Evolutionary conservation across 2,888 invertebrate species (phyloP).

Genomic region (Loripinus fragilis): DNA sequence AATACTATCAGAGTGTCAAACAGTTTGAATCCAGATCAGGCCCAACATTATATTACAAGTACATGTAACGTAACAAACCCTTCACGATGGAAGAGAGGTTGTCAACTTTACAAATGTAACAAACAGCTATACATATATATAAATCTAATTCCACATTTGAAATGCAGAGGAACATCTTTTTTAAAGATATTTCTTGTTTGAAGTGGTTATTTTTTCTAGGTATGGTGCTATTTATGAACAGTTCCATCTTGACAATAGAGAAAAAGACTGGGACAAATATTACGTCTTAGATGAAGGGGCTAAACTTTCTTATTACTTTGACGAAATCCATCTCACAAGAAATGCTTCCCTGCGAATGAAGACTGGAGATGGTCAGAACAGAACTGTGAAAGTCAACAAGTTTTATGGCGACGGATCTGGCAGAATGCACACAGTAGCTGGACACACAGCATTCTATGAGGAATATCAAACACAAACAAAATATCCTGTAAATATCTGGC

Average conservation of each 20-base stretch:
- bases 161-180: too few relatives aligned
- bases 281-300: constrained; percentile 65
- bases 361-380: constrained; percentile 41
- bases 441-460: constrained; percentile 64
- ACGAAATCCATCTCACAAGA: constrained; percentile 67
- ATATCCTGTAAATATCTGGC: constrained; percentile 69
- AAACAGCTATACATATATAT: too few relatives aligned
- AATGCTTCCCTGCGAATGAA: constrained; percentile 69
- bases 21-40: too few relatives aligned
- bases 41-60: too few relatives aligned
- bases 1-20: too few relatives aligned
- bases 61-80: too few relatives aligned
- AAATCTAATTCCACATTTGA: too few relatives aligned
- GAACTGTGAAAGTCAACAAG: constrained; percentile 55
- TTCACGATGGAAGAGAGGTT: too few relatives aligned
- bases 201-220: constrained; percentile 30
- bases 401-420: constrained; percentile 70
- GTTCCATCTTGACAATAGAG: constrained; percentile 65
- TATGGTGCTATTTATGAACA: constrained; percentile 63
- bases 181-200: too few relatives aligned
- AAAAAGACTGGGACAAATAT: constrained; percentile 68
- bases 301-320: constrained; percentile 54
- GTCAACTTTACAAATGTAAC: too few relatives aligned
- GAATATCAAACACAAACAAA: constrained; percentile 62
- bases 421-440: constrained; percentile 53